Base-by-base conservation (phyloP, 2,113 vertebrate species). In the Sorex fumeus region DNA sequence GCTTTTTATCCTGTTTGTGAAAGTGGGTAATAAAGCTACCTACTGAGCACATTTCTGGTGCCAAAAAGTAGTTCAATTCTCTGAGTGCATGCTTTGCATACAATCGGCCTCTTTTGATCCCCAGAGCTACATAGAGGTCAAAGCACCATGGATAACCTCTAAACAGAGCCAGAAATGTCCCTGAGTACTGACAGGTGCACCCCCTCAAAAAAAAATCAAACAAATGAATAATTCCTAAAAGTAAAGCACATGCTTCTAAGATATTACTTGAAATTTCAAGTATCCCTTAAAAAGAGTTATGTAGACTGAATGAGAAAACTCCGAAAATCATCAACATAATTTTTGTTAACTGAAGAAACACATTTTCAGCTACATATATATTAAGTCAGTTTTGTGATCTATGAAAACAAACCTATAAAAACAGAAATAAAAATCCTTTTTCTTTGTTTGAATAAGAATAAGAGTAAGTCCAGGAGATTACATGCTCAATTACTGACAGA, bases 291-390 rank as follows among this genome's bases (percentile, higher is more conserved):
- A 83, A 87, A 74, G 21, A 64, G 11, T 36, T 69, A 19, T 18
- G 19, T 4, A 27, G 19, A 72, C 50, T 28, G 23, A 74, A 82
- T 30, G 30, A 70, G 32, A 34, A 66, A 77, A 71, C 43, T 32
- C 23, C 60, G 81, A 90, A 84, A 6, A 70, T 5, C 57, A 1
- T 4, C 8, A 50, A 69, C 81, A 36, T 36, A 3, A 67, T 9
- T 64, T 72, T 74, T 90, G 36, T 79, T 93, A 50, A 70, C 27
- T 80, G 21, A 87, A 93, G 92, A 83, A 57, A 2, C 7, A 67
- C 53, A 10, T 40, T 75, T 93, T 83, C 62, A 85, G 53, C 9
- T 70, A 27, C 40, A 28, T 8, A 16, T 32, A 23, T 32, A 23
- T 10, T 70, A 21, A 21, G 32, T 36, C 32, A 70, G 5, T 60